phyloP scores from a whole-genome alignment of 2,113 vertebrate genomes.

The Bolborhynchus lineola region DNA sequence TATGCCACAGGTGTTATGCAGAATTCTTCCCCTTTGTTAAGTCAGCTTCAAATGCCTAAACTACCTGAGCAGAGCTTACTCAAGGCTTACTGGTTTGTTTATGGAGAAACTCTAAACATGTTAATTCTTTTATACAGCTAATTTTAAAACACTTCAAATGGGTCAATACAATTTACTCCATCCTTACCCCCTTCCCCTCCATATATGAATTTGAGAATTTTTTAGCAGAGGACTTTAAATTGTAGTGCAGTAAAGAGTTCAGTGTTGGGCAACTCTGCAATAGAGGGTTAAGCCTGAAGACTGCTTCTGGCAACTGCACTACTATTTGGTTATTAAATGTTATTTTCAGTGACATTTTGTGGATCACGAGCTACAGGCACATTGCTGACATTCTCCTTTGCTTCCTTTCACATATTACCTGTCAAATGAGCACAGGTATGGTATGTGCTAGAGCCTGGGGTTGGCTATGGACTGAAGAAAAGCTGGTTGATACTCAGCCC shows the following conservation, averaged over 20 bases:
- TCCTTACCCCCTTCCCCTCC: rapidly evolving
- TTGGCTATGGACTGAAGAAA: background rate
- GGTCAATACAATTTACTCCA: background rate
- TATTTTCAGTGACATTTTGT: background rate
- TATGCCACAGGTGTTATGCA: background rate
- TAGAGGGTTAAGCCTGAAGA: background rate
- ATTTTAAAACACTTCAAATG: background rate
- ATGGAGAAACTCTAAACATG: background rate
- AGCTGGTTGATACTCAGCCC: background rate
- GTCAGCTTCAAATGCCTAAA: background rate
- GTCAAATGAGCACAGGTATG: background rate
- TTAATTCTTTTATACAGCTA: background rate
- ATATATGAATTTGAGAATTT: background rate
- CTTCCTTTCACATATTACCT: background rate
- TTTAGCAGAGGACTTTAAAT: background rate
- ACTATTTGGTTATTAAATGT: background rate
- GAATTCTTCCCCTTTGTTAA: background rate
- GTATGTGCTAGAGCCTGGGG: background rate
- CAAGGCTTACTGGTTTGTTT: background rate
- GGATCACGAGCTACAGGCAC: background rate
- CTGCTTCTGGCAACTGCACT: background rate
- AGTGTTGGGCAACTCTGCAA: background rate
- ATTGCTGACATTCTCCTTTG: background rate
- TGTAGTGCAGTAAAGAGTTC: background rate
- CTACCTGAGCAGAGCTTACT: background rate